Percentiles rank a stretch among this genome's conserved stretches.
phyloP scores from a whole-genome alignment of 37 sponge, comb jelly and placozoan genomes.

The Spongilla lacustris region DNA sequence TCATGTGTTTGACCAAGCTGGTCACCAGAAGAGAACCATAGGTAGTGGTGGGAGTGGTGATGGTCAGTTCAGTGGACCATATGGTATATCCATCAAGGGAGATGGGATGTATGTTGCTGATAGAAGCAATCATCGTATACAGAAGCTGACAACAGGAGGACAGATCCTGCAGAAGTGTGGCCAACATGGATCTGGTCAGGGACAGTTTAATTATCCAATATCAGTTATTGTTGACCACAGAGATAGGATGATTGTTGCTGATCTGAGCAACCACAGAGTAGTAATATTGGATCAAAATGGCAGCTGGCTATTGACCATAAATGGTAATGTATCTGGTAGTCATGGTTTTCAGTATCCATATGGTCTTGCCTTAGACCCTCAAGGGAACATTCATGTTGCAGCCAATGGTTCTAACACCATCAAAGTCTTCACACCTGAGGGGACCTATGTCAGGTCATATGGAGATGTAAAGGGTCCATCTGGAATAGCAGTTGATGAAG shows the following conservation, averaged over 20 bases:
- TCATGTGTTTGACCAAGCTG: constrained; percentile 12
- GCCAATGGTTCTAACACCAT: too few species aligned
- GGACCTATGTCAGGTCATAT: too few species aligned
- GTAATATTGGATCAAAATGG: background rate
- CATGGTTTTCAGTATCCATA: constrained; percentile 1
- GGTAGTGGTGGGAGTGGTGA: constrained; percentile 25
- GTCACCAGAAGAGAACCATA: background rate
- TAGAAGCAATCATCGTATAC: background rate
- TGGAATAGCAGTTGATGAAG: too few species aligned
- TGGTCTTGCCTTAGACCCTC: background rate
- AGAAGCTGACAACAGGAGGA: constrained; percentile 3
- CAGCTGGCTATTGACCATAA: background rate
- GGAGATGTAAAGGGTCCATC: too few species aligned
- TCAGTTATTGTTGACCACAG: background rate
- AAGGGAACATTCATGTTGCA: too few species aligned
- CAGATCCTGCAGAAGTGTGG: constrained; percentile 13
- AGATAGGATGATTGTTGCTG: constrained; percentile 8
- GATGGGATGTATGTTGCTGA: constrained; percentile 26
- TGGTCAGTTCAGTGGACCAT: constrained; percentile 12
- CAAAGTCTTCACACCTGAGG: too few species aligned
- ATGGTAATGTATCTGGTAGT: background rate
- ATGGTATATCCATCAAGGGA: constrained; percentile 2
- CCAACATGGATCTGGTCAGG: background rate
- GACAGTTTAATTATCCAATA: background rate
- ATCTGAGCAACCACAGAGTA: background rate